These are phyloP conservation scores for Leucania comma DNA, from an alignment of 2,888 invertebrate genomes.

Conservation along the genomic window DNA sequence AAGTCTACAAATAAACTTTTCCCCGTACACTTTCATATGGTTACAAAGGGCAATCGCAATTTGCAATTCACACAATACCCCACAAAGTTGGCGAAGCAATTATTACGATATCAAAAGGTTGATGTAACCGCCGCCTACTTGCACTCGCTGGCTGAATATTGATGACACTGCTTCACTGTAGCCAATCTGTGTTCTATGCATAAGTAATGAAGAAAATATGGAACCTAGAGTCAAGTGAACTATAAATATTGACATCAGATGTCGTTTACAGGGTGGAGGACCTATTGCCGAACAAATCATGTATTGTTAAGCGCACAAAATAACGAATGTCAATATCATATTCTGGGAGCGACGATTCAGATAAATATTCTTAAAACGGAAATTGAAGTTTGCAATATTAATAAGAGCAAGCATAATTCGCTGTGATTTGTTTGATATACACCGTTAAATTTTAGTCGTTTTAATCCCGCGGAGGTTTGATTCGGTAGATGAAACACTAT, in stretches of 20 bases:
- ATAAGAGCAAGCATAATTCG: conserved; percentile 18
- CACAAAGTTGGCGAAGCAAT: conserved; percentile 58
- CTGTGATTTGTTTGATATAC: neutral
- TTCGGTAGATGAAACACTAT: no score
- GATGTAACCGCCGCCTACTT: conserved; percentile 72
- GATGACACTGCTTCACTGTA: conserved; percentile 82
- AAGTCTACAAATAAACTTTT: conserved; percentile 53
- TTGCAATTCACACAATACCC: conserved; percentile 63
- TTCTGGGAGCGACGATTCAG: conserved; percentile 13
- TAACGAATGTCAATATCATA: conserved; percentile 51
- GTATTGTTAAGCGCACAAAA: conserved; percentile 52
- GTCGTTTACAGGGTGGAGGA: conserved; percentile 63
- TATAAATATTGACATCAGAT: conserved; percentile 83
- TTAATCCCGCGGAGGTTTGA: no score
- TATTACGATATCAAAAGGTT: conserved; percentile 72
- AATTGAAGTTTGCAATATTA: conserved; percentile 42
- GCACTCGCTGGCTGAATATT: conserved; percentile 85
- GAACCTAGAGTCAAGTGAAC: conserved; percentile 81
- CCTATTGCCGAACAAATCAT: conserved; percentile 62
- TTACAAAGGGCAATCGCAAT: conserved; percentile 60
- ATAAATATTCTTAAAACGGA: conserved; percentile 36
- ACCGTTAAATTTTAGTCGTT: no score
- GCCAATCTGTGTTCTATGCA: conserved; percentile 89
- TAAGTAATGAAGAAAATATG: conserved; percentile 89
- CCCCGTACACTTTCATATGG: conserved; percentile 30